Evolutionary conservation across 2,797 vertebrate species (phyloP).

Genomic region (Dryobates pubescens): DNA sequence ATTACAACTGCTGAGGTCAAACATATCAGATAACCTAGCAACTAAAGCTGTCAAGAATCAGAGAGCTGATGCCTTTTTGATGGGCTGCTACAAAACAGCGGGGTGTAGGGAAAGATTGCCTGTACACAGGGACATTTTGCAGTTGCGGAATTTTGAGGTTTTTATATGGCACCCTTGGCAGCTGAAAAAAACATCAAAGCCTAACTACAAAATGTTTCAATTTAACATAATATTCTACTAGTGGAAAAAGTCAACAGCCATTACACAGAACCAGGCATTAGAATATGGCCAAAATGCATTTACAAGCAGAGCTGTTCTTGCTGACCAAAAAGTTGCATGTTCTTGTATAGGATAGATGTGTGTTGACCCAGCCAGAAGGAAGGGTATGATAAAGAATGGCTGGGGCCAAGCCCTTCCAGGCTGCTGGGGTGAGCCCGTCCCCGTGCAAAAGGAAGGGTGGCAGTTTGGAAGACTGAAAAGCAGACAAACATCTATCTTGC

Average conservation of each 20-base stretch:
- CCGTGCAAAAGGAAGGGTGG: neutral
- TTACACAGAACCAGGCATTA: neutral
- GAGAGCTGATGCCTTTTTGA: neutral
- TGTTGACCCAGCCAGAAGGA: neutral
- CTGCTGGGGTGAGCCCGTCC: neutral
- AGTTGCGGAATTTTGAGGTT: neutral
- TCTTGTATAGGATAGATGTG: neutral
- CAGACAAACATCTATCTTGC: neutral
- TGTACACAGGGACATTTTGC: neutral
- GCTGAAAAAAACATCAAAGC: neutral
- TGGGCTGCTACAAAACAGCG: neutral
- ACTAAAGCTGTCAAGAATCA: neutral
- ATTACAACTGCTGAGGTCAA: neutral
- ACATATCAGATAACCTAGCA: neutral
- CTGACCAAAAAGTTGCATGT: neutral
- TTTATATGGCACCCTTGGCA: neutral
- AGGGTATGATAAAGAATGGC: accelerated
- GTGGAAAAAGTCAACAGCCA: neutral
- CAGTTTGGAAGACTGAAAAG: neutral
- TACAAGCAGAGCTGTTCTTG: neutral
- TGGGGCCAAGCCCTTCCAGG: neutral
- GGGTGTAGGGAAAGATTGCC: neutral
- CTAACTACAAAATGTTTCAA: neutral
- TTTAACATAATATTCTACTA: neutral
- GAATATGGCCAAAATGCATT: neutral